phyloP scores from a whole-genome alignment of 2,113 vertebrate genomes.

The Ochotona princeps region DNA sequence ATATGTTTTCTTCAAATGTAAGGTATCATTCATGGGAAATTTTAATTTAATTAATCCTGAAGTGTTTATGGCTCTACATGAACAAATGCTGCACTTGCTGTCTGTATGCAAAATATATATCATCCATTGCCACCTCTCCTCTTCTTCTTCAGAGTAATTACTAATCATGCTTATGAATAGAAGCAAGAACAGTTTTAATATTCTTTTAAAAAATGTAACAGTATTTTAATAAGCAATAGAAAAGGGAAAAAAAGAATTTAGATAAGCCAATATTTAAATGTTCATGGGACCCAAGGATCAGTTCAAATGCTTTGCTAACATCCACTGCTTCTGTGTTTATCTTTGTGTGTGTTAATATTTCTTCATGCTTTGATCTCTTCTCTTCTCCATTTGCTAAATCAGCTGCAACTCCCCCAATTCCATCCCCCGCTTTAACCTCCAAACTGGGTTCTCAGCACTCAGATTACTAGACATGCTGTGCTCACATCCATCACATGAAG shows the following conservation, averaged over 20 bases:
- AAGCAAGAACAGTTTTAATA: not conserved
- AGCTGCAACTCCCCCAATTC: not conserved
- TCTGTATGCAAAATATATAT: not conserved
- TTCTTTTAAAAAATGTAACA: not conserved
- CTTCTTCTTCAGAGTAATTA: conserved; percentile 24
- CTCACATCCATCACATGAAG: conserved; percentile 71
- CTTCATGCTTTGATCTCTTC: not conserved
- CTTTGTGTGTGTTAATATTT: not conserved
- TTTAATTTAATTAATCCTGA: conserved; percentile 21
- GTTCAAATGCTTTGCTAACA: conserved; percentile 4
- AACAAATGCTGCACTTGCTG: not conserved
- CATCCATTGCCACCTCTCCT: not conserved
- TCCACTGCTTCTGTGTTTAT: not conserved
- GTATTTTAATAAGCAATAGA: no score
- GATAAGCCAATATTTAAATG: conserved; percentile 21
- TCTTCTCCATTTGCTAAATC: conserved; percentile 15
- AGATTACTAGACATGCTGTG: conserved; percentile 62
- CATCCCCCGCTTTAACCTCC: not conserved
- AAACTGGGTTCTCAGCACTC: conserved; percentile 50
- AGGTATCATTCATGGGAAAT: conserved; percentile 9
- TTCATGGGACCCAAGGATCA: not conserved
- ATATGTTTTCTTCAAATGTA: conserved; percentile 52
- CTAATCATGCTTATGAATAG: not conserved
- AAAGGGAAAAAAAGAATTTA: conserved; percentile 11
- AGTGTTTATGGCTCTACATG: not conserved